Base-by-base conservation (phyloP, 2,797 vertebrate species). In the Dendrocincla fuliginosa region DNA sequence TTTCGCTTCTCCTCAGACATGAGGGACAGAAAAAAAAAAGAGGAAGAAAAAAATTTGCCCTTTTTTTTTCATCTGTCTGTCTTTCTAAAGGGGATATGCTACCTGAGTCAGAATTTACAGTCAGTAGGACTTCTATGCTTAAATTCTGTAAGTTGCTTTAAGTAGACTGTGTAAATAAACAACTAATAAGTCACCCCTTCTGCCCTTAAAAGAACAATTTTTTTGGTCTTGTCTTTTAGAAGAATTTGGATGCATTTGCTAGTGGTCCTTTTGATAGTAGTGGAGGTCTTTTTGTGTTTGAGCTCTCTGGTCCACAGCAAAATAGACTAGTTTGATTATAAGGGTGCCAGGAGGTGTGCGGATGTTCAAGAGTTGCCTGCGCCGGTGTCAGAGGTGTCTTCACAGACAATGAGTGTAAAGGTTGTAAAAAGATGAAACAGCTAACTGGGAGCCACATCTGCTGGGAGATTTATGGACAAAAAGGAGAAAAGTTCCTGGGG, bases 401-500 rank as follows among this genome's bases (percentile, higher is more conserved):
- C 53, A 46, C 17, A 78, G 30, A 74, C 28, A 81, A 49, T 5
- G 15, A 77, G 12, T 23, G 10, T 42, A 75, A 82, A 89, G 9
- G 14, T 24, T 84, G 35, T 74, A 50, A 80, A 53, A 32, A 20
- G 41, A 87, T 32, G 35, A 79, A 87, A 49, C 8, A 32, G 49
- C 25, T 77, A 53, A 85, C 49, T 74, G 57, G 37, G 20, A 87
- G 16, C 33, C 27, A 71, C 19, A 32, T 84, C 56, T 86, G 16
- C 39, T 88, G 50, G n/a, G 53, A 88, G n/a, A 87, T 71, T 84
- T 85, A 86, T 61, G 65, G 61, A 57, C n/a, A 81, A 84, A 90
- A 89, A 33, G 4, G 20, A 80, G 46, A 81, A 90, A 91, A 88
- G 77, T 55, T 83, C n/a, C 39, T 64, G n/a, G 13, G 42, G 10